Evolutionary conservation across 1,140 invertebrate species (phyloP), one percentile per base, ranked within the genome.

Genomic region (Panulirus ornatus): DNA sequence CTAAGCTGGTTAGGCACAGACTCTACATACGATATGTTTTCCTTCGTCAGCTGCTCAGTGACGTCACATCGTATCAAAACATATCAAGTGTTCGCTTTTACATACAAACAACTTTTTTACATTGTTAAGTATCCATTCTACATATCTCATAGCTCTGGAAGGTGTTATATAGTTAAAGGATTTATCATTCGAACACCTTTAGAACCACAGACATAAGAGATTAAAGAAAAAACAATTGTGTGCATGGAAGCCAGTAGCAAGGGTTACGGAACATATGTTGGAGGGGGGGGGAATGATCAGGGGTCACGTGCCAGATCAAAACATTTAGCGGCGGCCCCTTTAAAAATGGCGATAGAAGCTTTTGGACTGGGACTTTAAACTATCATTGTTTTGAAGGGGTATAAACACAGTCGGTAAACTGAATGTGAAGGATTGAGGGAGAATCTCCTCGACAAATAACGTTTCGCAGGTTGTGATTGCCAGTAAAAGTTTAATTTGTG

Each of bases 31-130:
- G 66, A 73, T 85, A 44, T 85, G 83, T 85, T 85, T 85, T 85
- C 83, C 83, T 85, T 40, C 83, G 83, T 85, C 83, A 85, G 83
- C 83, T 85, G 83, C 83, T 85, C 51, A 30, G 83, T 85, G 83
- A 85, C 83, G 83, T 85, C 83, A 85, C 83, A 36, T 19, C 22
- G 44, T 79, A 44, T 44, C 42, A 79, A 79, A 79, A 79, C 38
- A 42, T 79, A 44, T 30, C 9, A 22, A 5, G 3, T 30, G 42
- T 44, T 30, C 27, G 40, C 1, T 44, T 44, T 44, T 44, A 19
- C 40, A 1, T 76, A 44, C 11, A 42, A 22, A 76, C 42, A 30
- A 42, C 30, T 42, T 40, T 22, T 0, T 40, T 36, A 30, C 1
- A 34, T 16, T 34, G 14, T 36, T 6, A 34, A 34, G 30, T 66